Percentiles rank a stretch among this genome's conserved stretches.
Conservation (phyloP, 2,888 invertebrate genomes). For the Odontomyia ornata region DNA sequence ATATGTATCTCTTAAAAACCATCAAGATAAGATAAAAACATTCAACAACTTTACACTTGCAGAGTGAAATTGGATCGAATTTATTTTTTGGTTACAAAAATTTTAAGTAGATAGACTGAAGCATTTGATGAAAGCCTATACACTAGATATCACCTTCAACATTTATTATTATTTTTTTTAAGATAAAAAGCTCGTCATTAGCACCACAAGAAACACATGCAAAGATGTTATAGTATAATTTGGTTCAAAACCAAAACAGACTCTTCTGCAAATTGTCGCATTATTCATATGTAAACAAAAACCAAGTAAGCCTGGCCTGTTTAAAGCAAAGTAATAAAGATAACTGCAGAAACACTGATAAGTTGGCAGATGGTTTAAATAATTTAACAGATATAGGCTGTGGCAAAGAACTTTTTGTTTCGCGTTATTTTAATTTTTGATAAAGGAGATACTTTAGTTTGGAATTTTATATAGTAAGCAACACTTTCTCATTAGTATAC, state of each 20-base stretch:
- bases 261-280: background rate
- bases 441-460: background rate
- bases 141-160: too few species aligned
- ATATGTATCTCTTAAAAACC: background rate
- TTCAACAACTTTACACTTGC: background rate
- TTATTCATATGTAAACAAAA: slow-evolving; percentile 1
- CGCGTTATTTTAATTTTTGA: background rate
- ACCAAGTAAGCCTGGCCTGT: background rate
- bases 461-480: background rate
- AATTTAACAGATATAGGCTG: background rate
- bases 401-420: background rate
- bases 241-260: background rate
- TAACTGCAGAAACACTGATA: slow-evolving; percentile 13
- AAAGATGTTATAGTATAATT: too few species aligned
- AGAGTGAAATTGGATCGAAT: background rate
- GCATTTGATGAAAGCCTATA: too few species aligned
- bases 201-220: too few species aligned
- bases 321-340: slow-evolving; percentile 12
- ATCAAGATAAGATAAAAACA: background rate
- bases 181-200: too few species aligned
- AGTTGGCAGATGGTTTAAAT: slow-evolving; percentile 7
- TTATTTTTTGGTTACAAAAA: too few species aligned
- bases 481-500: too few species aligned
- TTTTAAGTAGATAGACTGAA: too few species aligned
- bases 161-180: too few species aligned